Evolutionary conservation across 2,113 vertebrate species (phyloP), one percentile per base, ranked within the genome.

Genomic region (Egretta garzetta): DNA sequence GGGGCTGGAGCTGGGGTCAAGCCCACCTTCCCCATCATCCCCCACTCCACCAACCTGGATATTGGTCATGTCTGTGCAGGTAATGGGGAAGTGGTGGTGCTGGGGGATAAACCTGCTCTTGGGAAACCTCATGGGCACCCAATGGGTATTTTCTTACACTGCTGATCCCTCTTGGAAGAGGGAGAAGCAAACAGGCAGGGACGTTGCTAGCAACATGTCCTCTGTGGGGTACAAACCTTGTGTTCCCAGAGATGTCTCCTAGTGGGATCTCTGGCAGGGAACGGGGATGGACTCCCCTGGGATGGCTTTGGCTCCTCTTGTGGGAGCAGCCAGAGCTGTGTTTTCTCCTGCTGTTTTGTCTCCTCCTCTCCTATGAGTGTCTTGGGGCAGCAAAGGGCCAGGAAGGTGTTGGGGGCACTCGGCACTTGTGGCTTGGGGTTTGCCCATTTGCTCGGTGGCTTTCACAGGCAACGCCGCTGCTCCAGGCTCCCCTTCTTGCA

Each of bases 11-110:
- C 18, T 0, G 2, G 33, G 28, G 3, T 11, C 47, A 50, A 59
- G 8, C 10, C 50, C 52, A 1, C 0, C 0, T 47, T 80, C 55
- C 33, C 10, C 26, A 2, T 5, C 1, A 0, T 19, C 73, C 45
- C 22, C n/a, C 41, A 2, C 37, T 45, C 35, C 35, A 41, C 8
- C 32, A 12, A 0, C 45, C 1, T 21, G 71, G 80, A 10, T 50
- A 32, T 32, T 2, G 0, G 32, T 41, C n/a, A 12, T 3, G 4
- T 12, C 82, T 5, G 0, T 1, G 27, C 53, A 84, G 80, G 73
- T 64, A 81, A 50, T 1, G 3, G 52, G 62, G 45, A 28, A 7
- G 0, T 13, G 23, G 20, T 3, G 63, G 3, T 35, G 39, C 50
- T 28, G 55, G 12, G 67, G 39, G 24, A 14, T 10, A n/a, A 62